These are phyloP conservation scores for Sciurus vulgaris DNA, from an alignment of 2,797 vertebrate species.

Conservation along the genomic window DNA sequence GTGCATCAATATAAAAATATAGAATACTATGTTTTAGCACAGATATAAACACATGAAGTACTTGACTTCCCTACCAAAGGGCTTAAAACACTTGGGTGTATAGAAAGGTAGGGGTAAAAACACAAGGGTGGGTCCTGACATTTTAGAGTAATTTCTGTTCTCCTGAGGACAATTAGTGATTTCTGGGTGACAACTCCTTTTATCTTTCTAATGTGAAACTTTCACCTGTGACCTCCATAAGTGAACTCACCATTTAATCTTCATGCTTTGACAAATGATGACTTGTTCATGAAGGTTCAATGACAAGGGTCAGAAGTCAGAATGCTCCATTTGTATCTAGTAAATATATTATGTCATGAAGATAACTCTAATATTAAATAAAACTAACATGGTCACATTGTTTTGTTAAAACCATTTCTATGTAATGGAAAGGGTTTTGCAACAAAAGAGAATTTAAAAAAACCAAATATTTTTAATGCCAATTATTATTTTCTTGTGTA, in stretches of 20 bases:
- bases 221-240: slow-evolving; percentile 56
- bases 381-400: not conserved
- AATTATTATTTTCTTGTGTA: not conserved
- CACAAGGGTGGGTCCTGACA: not conserved
- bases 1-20: not conserved
- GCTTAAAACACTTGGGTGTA: fast-evolving
- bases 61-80: not conserved
- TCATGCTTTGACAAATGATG: slow-evolving; percentile 62
- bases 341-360: slow-evolving; percentile 31
- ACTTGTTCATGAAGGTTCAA: not conserved
- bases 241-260: slow-evolving; percentile 68
- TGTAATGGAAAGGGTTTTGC: not conserved
- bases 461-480: not conserved
- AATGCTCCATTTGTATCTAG: slow-evolving; percentile 33
- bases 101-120: not conserved
- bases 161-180: slow-evolving; percentile 8
- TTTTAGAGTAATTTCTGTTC: not conserved
- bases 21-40: not conserved
- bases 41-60: not conserved
- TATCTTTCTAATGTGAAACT: slow-evolving; percentile 39
- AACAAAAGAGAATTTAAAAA: not conserved
- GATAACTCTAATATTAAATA: slow-evolving; percentile 20
- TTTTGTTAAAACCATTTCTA: not conserved
- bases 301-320: slow-evolving; percentile 52
- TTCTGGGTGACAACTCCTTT: slow-evolving; percentile 53